These are phyloP conservation scores for Cynopterus brachyotis DNA, from an alignment of 2,113 vertebrate species.

Conservation along the genomic window DNA sequence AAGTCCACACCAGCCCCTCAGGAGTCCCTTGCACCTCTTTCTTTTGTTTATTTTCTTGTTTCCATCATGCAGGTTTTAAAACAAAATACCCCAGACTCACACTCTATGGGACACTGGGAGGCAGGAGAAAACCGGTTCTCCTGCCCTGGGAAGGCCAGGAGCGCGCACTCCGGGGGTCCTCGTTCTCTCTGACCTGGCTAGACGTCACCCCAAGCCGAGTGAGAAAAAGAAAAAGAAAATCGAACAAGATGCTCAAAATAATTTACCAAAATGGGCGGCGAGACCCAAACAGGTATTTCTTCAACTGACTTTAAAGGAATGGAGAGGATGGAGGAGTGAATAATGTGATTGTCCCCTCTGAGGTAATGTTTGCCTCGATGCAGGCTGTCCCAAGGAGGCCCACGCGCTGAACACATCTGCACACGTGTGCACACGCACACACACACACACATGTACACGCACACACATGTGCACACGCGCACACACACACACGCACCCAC, in stretches of 20 bases:
- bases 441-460: neutral
- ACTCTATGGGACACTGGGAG: neutral
- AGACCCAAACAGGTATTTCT: neutral
- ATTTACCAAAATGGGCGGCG: slow-evolving; percentile 45
- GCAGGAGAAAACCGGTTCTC: slow-evolving; percentile 22
- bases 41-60: slow-evolving; percentile 32
- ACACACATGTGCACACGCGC: neutral
- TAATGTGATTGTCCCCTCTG: neutral
- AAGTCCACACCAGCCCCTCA: neutral
- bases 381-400: neutral
- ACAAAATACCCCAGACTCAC: neutral
- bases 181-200: slow-evolving; percentile 49
- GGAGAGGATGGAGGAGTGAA: neutral
- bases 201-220: slow-evolving; percentile 58
- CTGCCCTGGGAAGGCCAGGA: neutral
- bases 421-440: neutral
- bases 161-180: neutral
- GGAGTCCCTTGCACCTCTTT: neutral
- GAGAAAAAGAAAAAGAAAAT: slow-evolving; percentile 31
- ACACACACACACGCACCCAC: neutral
- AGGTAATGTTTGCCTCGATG: neutral
- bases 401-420: neutral
- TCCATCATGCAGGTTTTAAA: slow-evolving; percentile 31
- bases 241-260: slow-evolving; percentile 50
- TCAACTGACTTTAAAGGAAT: slow-evolving; percentile 23